Evolutionary conservation across 2,113 vertebrate genomes (phyloP).

Genomic region (Haliaeetus leucogaster): DNA sequence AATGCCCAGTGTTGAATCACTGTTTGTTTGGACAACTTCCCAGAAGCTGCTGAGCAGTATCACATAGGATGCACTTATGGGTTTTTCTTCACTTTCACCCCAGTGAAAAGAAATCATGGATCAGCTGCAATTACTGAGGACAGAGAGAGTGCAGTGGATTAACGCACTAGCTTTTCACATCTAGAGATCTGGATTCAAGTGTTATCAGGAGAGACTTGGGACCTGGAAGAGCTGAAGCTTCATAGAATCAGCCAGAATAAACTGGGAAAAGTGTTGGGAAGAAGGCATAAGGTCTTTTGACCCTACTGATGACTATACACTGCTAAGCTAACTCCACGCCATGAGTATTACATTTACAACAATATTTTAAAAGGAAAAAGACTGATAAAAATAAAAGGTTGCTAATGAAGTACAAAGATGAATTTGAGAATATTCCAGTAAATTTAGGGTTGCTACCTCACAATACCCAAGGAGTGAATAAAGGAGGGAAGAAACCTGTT

Average conservation of each 20-base stretch:
- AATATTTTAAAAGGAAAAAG: neutral
- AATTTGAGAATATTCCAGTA: neutral
- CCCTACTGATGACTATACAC: neutral
- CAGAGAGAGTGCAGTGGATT: neutral
- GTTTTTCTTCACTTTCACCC: neutral
- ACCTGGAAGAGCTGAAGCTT: neutral
- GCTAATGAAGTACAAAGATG: neutral
- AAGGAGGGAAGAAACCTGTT: neutral
- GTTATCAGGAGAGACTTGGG: neutral
- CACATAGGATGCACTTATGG: neutral
- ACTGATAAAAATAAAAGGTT: neutral
- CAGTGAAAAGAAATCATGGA: neutral
- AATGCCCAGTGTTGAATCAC: neutral
- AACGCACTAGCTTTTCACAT: neutral
- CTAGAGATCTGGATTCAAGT: neutral
- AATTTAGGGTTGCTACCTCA: neutral
- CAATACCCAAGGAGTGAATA: neutral
- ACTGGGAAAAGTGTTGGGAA: neutral
- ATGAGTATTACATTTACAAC: neutral
- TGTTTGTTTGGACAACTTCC: neutral
- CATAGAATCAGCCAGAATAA: neutral
- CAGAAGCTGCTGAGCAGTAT: neutral
- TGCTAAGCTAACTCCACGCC: neutral
- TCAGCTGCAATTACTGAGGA: neutral
- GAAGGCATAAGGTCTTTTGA: neutral